phyloP scores from a whole-genome alignment of 2,113 vertebrate species.

The Emydocephalus ijimae region DNA sequence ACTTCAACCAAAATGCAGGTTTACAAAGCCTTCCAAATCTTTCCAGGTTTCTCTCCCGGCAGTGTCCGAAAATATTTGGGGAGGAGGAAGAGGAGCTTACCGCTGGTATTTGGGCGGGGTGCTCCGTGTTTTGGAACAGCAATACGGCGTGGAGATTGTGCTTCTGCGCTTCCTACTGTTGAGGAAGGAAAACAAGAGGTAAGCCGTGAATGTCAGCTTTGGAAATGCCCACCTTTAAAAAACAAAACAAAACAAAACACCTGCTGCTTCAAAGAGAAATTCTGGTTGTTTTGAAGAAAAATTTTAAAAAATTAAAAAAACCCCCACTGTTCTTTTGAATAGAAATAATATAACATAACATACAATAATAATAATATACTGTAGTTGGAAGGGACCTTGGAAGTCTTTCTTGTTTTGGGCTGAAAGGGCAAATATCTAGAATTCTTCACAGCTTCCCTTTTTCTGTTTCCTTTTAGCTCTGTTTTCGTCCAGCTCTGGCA shows the following conservation, averaged over 20 bases:
- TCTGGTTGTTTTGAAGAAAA: neutral
- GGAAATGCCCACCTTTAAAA: neutral
- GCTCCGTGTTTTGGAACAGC: conserved; percentile 63
- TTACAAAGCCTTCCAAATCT: neutral
- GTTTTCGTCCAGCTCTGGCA: neutral
- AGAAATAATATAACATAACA: too few relatives aligned
- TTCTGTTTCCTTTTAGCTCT: neutral
- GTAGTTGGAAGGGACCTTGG: too few relatives aligned
- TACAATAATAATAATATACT: too few relatives aligned
- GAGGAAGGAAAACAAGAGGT: neutral
- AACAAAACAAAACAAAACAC: neutral
- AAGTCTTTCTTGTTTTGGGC: neutral
- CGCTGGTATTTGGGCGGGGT: neutral
- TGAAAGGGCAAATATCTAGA: neutral
- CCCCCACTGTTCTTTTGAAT: neutral
- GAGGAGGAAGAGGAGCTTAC: neutral
- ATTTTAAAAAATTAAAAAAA: neutral
- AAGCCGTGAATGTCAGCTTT: neutral
- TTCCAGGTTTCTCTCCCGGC: neutral
- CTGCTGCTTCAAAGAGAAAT: neutral
- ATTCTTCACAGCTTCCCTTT: neutral
- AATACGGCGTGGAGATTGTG: conserved; percentile 56
- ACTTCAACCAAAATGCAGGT: too few relatives aligned
- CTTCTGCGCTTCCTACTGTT: conserved; percentile 50
- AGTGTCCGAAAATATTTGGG: neutral